Evolutionary conservation across 2,113 vertebrate species (phyloP).

Genomic region (Chaetops frenatus): DNA sequence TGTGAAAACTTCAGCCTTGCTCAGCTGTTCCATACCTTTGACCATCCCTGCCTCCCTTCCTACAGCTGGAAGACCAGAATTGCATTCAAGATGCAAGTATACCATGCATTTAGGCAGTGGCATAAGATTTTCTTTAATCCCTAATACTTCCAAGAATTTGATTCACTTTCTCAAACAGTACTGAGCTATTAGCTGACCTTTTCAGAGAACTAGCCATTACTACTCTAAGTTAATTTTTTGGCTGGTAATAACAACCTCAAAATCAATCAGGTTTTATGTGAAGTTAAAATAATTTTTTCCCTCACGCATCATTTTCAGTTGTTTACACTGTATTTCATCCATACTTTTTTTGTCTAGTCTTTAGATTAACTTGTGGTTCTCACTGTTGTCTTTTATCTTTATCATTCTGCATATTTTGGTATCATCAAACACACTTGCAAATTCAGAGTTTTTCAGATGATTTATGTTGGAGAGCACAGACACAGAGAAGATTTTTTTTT

Average conservation of each 20-base stretch:
- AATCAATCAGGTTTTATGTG: not conserved
- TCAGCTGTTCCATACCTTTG: no score
- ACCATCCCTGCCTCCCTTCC: not conserved
- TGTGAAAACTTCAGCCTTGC: no score
- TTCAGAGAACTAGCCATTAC: not conserved
- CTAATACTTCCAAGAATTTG: not conserved
- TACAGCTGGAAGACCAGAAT: not conserved
- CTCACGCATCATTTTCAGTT: not conserved
- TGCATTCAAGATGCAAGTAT: not conserved
- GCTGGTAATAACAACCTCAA: not conserved
- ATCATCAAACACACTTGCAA: not conserved
- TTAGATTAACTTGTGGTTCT: not conserved
- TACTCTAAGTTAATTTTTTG: not conserved
- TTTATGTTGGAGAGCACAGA: not conserved
- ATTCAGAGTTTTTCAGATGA: not conserved
- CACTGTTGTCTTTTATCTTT: not conserved
- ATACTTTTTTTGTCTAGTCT: not conserved
- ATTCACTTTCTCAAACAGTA: not conserved
- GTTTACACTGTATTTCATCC: not conserved
- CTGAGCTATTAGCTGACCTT: not conserved
- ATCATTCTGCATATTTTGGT: not conserved
- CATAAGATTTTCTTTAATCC: not conserved
- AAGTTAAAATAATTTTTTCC: not conserved
- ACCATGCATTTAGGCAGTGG: not conserved
- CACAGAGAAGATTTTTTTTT: not conserved